Evolutionary conservation across 2,888 invertebrate genomes (phyloP).

Genomic region (Poecilus cupreus): DNA sequence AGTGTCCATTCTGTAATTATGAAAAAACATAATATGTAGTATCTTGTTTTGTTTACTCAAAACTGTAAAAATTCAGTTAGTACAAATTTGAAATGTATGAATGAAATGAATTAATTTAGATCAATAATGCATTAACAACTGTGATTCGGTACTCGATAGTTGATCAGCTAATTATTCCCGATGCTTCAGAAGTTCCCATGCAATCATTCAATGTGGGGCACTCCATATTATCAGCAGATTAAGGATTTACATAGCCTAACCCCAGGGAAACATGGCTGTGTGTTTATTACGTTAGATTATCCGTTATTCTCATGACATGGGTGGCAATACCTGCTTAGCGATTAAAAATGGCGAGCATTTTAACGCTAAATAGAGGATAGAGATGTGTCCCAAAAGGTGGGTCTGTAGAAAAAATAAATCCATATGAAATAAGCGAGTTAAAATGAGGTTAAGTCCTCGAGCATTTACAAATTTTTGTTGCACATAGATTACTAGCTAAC

Average conservation of each 20-base stretch:
- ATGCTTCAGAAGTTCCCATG: neutral
- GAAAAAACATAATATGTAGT: no score
- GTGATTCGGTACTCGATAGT: neutral
- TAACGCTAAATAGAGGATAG: neutral
- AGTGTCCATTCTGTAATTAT: no score
- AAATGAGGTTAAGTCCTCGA: no score
- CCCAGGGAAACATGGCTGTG: neutral
- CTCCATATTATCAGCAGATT: constrained; percentile 47
- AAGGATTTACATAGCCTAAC: constrained; percentile 40
- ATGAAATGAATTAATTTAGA: neutral
- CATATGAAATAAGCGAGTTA: no score
- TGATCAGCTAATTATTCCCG: neutral
- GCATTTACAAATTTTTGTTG: no score
- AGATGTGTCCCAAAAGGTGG: constrained; percentile 26
- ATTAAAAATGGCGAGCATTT: constrained; percentile 20
- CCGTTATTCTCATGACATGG: constrained; percentile 19
- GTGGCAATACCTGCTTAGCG: constrained; percentile 25
- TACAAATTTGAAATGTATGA: no score
- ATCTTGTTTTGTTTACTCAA: no score
- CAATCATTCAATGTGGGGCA: neutral
- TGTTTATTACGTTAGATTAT: constrained; percentile 50
- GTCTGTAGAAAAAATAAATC: no score
- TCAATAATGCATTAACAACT: neutral
- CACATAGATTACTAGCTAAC: no score
- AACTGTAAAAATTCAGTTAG: no score